phyloP scores from a whole-genome alignment of 2,888 invertebrate species.

The Lasioglossum figueresi region DNA sequence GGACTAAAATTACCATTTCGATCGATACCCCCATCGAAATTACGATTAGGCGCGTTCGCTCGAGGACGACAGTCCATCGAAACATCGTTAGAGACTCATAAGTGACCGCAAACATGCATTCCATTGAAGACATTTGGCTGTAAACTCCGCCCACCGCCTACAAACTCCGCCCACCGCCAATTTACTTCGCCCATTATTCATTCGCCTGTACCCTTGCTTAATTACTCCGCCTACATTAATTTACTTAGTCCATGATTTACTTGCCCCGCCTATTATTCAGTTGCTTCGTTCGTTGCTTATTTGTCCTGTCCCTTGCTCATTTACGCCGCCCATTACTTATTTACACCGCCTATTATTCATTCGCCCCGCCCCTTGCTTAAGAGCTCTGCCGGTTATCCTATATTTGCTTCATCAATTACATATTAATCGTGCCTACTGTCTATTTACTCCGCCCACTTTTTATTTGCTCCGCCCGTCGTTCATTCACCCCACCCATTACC shows the following conservation, averaged over 20 bases:
- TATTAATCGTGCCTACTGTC: not conserved
- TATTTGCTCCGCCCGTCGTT: not conserved
- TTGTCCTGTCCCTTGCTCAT: not conserved
- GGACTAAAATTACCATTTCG: constrained; percentile 5
- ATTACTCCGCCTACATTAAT: not conserved
- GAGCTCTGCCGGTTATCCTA: not conserved
- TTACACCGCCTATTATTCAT: not conserved
- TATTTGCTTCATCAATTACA: not conserved
- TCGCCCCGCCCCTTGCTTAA: not conserved
- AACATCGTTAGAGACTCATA: not conserved
- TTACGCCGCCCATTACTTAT: not conserved
- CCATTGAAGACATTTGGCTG: not conserved
- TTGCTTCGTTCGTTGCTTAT: not conserved
- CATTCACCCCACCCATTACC: not conserved
- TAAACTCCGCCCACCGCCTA: not conserved
- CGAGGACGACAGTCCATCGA: not conserved
- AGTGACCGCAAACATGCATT: not conserved
- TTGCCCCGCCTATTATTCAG: not conserved
- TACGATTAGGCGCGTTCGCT: not conserved
- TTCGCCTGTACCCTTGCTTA: not conserved
- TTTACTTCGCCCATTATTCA: not conserved
- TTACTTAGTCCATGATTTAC: not conserved
- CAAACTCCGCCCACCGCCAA: not conserved
- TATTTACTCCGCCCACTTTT: not conserved
- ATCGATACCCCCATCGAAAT: not conserved